Percentiles rank a stretch among this genome's conserved stretches.
phyloP scores from a whole-genome alignment of 2,888 invertebrate genomes.

The Slavum lentiscoides region DNA sequence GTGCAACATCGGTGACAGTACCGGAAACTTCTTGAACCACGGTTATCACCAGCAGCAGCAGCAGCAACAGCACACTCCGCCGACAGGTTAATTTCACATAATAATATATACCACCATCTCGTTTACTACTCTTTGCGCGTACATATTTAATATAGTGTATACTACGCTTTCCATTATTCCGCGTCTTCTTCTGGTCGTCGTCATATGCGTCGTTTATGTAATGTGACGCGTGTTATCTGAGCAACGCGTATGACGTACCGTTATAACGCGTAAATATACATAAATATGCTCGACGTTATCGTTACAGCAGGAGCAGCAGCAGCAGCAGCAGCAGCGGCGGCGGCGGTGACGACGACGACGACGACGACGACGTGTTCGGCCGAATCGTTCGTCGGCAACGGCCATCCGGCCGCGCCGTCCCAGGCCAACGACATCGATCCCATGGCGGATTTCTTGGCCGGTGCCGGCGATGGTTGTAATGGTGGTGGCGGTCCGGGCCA shows the following conservation, averaged over 20 bases:
- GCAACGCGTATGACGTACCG: too few species aligned
- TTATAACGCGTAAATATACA: too few species aligned
- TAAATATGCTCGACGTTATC: not conserved
- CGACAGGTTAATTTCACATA: constrained; percentile 30
- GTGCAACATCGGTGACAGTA: constrained; percentile 40
- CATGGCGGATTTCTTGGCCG: constrained; percentile 28
- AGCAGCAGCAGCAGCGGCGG: too few species aligned
- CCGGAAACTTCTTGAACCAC: constrained; percentile 43
- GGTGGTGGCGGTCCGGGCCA: too few species aligned
- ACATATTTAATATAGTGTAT: too few species aligned
- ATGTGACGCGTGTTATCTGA: not conserved
- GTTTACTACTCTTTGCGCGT: too few species aligned
- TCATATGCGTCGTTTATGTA: not conserved
- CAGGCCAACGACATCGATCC: constrained; percentile 17
- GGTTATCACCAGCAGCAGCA: constrained; percentile 26
- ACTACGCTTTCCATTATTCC: too few species aligned
- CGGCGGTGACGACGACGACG: too few species aligned
- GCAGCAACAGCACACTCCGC: not conserved
- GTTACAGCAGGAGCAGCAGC: constrained; percentile 2
- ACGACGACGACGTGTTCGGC: constrained; percentile 13
- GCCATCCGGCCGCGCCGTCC: not conserved
- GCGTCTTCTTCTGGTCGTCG: too few species aligned
- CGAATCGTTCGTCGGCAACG: constrained; percentile 24
- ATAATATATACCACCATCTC: too few species aligned
- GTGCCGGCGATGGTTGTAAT: not conserved